Percentiles rank a stretch among this genome's conserved stretches.
These are phyloP conservation scores for Thereva nobilitata DNA, from an alignment of 2,888 invertebrate genomes.

Conservation along the genomic window DNA sequence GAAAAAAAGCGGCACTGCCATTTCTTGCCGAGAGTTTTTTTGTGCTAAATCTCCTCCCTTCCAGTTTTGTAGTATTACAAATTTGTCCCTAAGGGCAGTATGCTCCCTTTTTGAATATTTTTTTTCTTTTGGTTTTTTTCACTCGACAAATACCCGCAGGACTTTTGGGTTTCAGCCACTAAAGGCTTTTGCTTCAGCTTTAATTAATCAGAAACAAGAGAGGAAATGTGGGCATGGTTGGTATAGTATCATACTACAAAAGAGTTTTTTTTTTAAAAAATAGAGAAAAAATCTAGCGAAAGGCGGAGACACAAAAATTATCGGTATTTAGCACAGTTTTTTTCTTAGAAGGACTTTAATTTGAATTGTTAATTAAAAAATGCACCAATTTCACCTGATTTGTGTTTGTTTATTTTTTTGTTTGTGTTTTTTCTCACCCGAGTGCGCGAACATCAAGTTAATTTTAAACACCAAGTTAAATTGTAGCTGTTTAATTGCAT, in stretches of 20 bases:
- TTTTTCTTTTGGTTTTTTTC: constrained; percentile 7
- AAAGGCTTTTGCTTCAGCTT: constrained; percentile 22
- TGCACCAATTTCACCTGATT: no score
- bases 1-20: constrained; percentile 1
- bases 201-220: constrained; percentile 24
- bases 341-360: no score
- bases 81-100: constrained; percentile 24
- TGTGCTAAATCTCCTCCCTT: constrained; percentile 22
- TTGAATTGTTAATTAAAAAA: no score
- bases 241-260: not conserved
- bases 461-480: no score
- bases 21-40: constrained; percentile 12
- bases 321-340: no score
- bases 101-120: constrained; percentile 18
- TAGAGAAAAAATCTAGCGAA: no score
- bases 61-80: constrained; percentile 13
- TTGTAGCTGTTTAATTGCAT: no score
- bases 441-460: no score
- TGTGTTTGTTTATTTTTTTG: no score
- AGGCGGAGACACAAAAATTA: no score
- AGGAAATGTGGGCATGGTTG: not conserved
- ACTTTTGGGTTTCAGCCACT: constrained; percentile 10
- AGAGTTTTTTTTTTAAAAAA: not conserved
- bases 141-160: constrained; percentile 24
- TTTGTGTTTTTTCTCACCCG: no score